Base-by-base conservation (phyloP, 1,140 invertebrate species). In the Dendroctonus ponderosae region DNA sequence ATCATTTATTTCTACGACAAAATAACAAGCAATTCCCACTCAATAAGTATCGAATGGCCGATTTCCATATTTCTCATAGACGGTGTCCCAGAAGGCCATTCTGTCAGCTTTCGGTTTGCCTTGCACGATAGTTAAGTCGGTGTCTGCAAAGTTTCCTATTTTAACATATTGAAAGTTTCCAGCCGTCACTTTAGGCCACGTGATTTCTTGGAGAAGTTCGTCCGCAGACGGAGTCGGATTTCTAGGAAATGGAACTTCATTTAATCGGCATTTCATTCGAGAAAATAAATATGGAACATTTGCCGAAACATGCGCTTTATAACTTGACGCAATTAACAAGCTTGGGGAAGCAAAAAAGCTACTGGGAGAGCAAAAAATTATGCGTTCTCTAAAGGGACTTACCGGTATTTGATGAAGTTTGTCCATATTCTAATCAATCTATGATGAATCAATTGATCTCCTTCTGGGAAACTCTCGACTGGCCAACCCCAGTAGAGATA, bases 21-120 rank as follows among this genome's bases (percentile, higher is more conserved):
- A 26, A 26, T 26, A 26, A 26, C 26, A 26, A 26, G 26, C 26
- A 26, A 26, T 26, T 26, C 26, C 1, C 26, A 38, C 12, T 60
- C 46, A 65, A 65, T 64, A 68, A 50, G 69, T 64, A 41, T 71
- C 64, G 48, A 54, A 69, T 5, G 68, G 68, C 15, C 37, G 42
- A n/a, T 59, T 40, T 50, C 65, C 65, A 61, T 67, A 67, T 12
- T 14, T 67, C 5, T 60, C 42, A 43, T 67, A 67, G 14, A 67
- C 26, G 7, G 26, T 39, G 11, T 67, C 58, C 57, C 65, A 67
- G 72, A 85, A 85, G 4, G 75, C 77, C 12, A 85, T 78, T 46
- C 58, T 60, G 7, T 46, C 46, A 44, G 65, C 42, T 40, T 53
- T 67, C 11, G 49, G 65, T 14, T 60, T 58, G 11, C 48, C 43